Evolutionary conservation across 2,888 invertebrate species (phyloP).

Genomic region (Linyphia triangularis): DNA sequence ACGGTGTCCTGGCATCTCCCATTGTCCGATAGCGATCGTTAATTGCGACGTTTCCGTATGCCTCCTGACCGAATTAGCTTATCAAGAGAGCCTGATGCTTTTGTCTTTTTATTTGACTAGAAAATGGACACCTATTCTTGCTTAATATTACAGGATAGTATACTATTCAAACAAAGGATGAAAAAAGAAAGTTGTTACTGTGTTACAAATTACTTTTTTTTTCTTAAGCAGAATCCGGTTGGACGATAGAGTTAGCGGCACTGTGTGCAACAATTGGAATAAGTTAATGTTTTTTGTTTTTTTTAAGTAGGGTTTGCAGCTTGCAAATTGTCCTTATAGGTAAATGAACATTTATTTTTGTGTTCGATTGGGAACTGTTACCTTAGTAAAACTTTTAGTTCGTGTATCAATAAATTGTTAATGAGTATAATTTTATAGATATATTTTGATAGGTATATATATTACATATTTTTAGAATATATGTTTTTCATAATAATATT

Average conservation of each 20-base stretch:
- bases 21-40: constrained; percentile 7
- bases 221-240: background rate
- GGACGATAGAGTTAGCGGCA: background rate
- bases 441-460: too few species aligned
- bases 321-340: too few species aligned
- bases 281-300: too few species aligned
- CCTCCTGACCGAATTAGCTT: constrained; percentile 12
- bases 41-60: background rate
- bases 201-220: background rate
- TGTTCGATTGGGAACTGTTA: too few species aligned
- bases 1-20: background rate
- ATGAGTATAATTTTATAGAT: too few species aligned
- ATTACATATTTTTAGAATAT: too few species aligned
- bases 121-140: background rate
- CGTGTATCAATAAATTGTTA: too few species aligned
- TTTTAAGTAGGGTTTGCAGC: too few species aligned
- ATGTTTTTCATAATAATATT: too few species aligned
- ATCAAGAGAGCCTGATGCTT: background rate
- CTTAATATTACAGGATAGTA: background rate
- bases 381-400: too few species aligned
- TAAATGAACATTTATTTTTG: too few species aligned
- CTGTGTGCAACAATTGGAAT: too few species aligned
- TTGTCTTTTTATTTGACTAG: background rate
- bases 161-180: background rate
- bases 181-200: background rate